A percentile compares a stretch with the other conserved stretches of the same genome.
phyloP scores from a whole-genome alignment of 2,888 invertebrate genomes.

The Napeogenes inachia region DNA sequence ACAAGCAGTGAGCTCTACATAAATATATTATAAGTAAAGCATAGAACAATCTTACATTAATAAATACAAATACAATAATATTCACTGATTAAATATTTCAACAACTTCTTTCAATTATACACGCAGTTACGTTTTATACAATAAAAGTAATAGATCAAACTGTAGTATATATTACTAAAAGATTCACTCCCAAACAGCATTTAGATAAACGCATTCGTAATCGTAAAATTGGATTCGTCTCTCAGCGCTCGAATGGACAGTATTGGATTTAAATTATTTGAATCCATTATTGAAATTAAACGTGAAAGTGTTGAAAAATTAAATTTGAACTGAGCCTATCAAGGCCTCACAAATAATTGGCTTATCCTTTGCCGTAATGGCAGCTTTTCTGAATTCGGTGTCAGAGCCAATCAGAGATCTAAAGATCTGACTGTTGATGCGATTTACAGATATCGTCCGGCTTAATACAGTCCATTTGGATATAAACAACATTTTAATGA shows the following conservation, averaged over 20 bases:
- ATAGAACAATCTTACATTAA: too few relatives aligned
- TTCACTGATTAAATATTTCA: too few relatives aligned
- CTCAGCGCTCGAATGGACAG: conserved; percentile 11
- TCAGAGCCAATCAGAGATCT: conserved; percentile 33
- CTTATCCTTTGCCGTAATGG: conserved; percentile 39
- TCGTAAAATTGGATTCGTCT: conserved; percentile 1
- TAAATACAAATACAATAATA: too few relatives aligned
- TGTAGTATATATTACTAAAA: background rate
- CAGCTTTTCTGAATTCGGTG: conserved; percentile 32
- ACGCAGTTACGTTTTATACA: too few relatives aligned
- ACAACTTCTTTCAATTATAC: too few relatives aligned
- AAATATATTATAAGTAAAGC: too few relatives aligned
- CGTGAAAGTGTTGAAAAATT: conserved; percentile 40
- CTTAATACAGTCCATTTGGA: conserved; percentile 2
- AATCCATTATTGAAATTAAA: conserved; percentile 35
- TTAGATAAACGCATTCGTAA: conserved; percentile 1
- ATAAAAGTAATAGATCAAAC: conserved; percentile 1
- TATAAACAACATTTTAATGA: background rate
- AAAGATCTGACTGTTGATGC: conserved; percentile 15
- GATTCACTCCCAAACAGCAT: background rate
- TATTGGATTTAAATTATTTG: conserved; percentile 28
- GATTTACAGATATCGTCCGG: background rate
- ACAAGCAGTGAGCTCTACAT: too few relatives aligned
- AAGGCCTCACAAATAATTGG: conserved; percentile 37
- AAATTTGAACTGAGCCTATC: conserved; percentile 38